Conservation (phyloP, 2,888 invertebrate species). For the Andrena trimmerana region DNA sequence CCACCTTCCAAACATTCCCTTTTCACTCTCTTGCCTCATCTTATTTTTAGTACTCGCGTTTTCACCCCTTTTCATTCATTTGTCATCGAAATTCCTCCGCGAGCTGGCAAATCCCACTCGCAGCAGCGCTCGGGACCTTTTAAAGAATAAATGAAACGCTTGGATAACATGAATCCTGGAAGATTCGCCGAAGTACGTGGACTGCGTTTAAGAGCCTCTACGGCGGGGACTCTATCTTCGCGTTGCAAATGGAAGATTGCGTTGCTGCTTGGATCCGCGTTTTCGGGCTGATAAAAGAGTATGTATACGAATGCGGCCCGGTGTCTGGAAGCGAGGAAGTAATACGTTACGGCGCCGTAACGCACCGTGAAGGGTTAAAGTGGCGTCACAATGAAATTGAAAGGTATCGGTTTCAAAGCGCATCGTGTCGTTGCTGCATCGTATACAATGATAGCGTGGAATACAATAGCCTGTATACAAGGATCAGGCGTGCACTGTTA, state of each 20-base stretch:
- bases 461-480: slow-evolving; percentile 32
- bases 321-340: neutral
- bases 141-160: neutral
- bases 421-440: slow-evolving; percentile 16
- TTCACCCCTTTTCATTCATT: neutral
- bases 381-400: slow-evolving; percentile 33
- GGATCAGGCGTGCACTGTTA: slow-evolving; percentile 9
- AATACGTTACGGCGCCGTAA: slow-evolving; percentile 9
- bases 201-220: neutral
- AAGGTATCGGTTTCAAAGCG: slow-evolving; percentile 39
- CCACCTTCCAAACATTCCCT: neutral
- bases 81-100: neutral
- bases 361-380: slow-evolving; percentile 15
- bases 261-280: neutral
- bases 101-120: neutral
- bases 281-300: neutral
- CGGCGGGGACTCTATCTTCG: neutral
- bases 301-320: neutral
- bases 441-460: slow-evolving; percentile 10
- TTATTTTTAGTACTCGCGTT: neutral
- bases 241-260: neutral
- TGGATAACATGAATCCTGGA: neutral
- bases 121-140: neutral
- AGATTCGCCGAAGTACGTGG: too few species aligned
- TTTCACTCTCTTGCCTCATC: neutral